A percentile compares a stretch with the other conserved stretches of the same genome.
These are phyloP conservation scores for Hemiprocne comata DNA, from an alignment of 2,113 vertebrate species.

Conservation along the genomic window DNA sequence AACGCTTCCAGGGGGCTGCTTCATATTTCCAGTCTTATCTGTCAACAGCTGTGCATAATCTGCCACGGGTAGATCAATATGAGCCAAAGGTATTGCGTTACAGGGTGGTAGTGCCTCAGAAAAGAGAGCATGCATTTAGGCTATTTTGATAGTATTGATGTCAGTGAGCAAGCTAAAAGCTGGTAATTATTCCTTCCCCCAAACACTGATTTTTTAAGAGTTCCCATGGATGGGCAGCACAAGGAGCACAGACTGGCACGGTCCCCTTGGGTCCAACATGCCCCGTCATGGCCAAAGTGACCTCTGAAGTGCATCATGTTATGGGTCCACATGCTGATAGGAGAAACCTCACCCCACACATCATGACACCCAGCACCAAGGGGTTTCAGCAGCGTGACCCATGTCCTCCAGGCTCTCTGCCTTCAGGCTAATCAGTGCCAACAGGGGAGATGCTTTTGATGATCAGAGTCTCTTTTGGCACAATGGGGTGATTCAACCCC, in stretches of 20 bases:
- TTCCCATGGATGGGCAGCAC: not conserved
- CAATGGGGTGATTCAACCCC: rapidly evolving
- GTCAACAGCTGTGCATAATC: conserved; percentile 47
- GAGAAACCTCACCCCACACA: not conserved
- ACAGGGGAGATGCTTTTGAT: not conserved
- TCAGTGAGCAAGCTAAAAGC: conserved; percentile 16
- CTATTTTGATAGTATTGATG: not conserved
- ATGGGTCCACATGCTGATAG: rapidly evolving
- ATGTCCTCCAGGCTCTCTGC: not conserved
- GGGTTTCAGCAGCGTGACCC: rapidly evolving
- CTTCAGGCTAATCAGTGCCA: not conserved
- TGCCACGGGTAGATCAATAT: not conserved
- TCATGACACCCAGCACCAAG: rapidly evolving
- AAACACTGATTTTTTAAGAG: not conserved
- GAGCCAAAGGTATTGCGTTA: conserved; percentile 10
- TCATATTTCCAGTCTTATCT: conserved; percentile 55
- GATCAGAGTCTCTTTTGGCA: not conserved
- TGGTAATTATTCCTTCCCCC: not conserved
- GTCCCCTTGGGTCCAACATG: rapidly evolving
- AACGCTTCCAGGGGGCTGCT: not conserved
- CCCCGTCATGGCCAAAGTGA: rapidly evolving
- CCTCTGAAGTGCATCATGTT: rapidly evolving
- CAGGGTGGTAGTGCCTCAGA: conserved; percentile 19
- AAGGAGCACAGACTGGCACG: rapidly evolving
- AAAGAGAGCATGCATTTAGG: not conserved